Base-by-base conservation (phyloP, 2,888 invertebrate genomes). In the Dynastes maya region DNA sequence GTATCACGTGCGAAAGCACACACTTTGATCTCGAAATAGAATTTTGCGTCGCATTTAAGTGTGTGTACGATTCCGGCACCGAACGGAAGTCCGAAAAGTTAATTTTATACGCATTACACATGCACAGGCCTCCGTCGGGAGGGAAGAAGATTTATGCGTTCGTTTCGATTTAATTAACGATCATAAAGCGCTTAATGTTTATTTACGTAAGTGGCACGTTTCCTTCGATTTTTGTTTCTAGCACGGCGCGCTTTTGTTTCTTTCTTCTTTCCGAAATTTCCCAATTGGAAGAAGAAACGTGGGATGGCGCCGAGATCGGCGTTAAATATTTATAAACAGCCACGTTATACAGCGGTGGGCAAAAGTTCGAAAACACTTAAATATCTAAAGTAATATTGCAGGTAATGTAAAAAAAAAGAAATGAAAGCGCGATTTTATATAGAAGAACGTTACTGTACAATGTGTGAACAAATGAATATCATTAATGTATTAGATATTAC, bases 151-250 rank as follows among this genome's bases (percentile, higher is more conserved):
- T 58, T 58, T 58, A 58, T 58, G 55, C 55, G 55, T 58, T 58
- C 55, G 55, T 58, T 58, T 58, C 22, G 55, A 58, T 58, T 58
- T 58, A 58, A 58, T 58, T 22, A 58, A 58, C 55, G 55, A 58
- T 58, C 55, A 58, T 58, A 58, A 58, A 58, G 55, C 4, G 55
- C 55, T 58, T 58, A 58, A 22, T 58, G 55, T 58, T 58, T 58
- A 58, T 58, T 58, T 58, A 58, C 55, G 16, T 22, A 58, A 58
- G 55, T 58, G 55, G 55, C 55, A 58, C 55, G 55, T 58, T 58
- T 58, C 55, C 55, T n/a, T 58, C 55, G 55, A 58, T 58, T 58
- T 58, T 58, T 58, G 16, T 58, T 53, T n/a, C 53, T 9, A 22
- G 16, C 22, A 16, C 22, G 55, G 22, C 55, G 55, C 22, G 16